Evolutionary conservation across 2,888 invertebrate species (phyloP).

Genomic region (Parapristionchus giblindavisi): DNA sequence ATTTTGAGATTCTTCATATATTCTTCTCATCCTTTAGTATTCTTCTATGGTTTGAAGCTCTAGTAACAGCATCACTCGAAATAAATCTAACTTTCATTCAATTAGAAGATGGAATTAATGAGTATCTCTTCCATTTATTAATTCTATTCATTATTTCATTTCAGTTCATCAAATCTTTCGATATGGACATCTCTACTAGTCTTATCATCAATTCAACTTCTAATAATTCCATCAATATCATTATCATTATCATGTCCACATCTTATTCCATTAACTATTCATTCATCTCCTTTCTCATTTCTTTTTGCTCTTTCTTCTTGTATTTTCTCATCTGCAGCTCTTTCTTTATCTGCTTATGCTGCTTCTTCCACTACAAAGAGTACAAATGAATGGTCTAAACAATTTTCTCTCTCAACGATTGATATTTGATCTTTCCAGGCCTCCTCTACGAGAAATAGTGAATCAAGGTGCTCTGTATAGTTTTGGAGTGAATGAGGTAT

Average conservation of each 20-base stretch:
- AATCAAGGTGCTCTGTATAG: constrained; percentile 31
- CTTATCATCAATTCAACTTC: constrained; percentile 29
- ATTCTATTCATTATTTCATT: background rate
- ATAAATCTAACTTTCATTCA: constrained; percentile 23
- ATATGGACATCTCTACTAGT: constrained; percentile 24
- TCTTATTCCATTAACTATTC: constrained; percentile 10
- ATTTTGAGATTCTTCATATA: constrained; percentile 27
- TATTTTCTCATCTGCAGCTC: constrained; percentile 14
- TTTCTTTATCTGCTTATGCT: constrained; percentile 33
- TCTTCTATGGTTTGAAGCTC: constrained; percentile 25
- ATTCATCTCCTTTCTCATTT: constrained; percentile 15
- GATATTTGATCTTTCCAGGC: constrained; percentile 4
- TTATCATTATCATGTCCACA: background rate
- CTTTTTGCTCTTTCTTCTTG: constrained; percentile 24
- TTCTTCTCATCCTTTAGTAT: constrained; percentile 9
- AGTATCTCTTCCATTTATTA: background rate
- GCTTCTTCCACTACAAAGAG: constrained; percentile 23
- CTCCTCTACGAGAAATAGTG: background rate
- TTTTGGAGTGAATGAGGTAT: constrained; percentile 25
- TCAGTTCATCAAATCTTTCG: background rate
- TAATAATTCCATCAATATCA: constrained; percentile 10
- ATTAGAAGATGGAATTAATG: constrained; percentile 17
- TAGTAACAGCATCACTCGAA: constrained; percentile 15
- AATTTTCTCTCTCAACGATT: too few relatives aligned
- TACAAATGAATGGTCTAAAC: constrained; percentile 21